Base-by-base conservation (phyloP, 2,113 vertebrate genomes). In the Xiphophorus maculatus region DNA sequence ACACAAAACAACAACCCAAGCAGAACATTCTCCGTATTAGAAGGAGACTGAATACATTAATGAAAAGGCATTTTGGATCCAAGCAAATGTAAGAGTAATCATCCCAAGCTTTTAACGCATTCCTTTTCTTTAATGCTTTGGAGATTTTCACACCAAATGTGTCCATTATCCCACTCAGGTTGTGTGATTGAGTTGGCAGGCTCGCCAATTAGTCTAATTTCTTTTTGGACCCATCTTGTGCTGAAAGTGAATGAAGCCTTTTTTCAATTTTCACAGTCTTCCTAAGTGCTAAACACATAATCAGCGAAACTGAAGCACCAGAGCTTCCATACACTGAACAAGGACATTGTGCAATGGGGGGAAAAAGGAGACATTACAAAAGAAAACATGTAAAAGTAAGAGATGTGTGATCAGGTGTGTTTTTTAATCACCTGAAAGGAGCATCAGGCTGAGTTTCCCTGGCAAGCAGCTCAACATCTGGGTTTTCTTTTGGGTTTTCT, bases 351-450 rank as follows among this genome's bases (percentile, higher is more conserved):
- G 76, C 66, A 32, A 67, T 73, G 75, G 68, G 54, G 40, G 78
- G 77, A 9, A 13, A 73, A 68, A 71, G 79, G 66, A 51, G 13
- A 71, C 81, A 61, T 76, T 67, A 32, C n/a, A 32, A 77, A 27
- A 61, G 65, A 51, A 33, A 78, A 77, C 78, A 71, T 80, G 62
- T 13, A 12, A 78, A 77, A 80, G 75, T 17, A 72, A 80, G 73
- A 60, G 75, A 77, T 33, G 74, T 77, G 80, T 71, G 84, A 78
- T 73, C 85, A 83, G 88, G 86, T 90, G 88, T 88, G 89, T 87
- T 85, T 87, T 48, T 73, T 15, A n/a, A 84, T 86, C 88, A 89
- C 83, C 88, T 85, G 76, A 63, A 75, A 87, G 76, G 87, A 90
- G 87, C 79, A 84, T 82, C 73, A 81, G 83, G 86, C 87, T 79